A percentile compares a stretch with the other conserved stretches of the same genome.
These are phyloP conservation scores for Heliothis peltigera DNA, from an alignment of 2,888 invertebrate species.

Conservation along the genomic window DNA sequence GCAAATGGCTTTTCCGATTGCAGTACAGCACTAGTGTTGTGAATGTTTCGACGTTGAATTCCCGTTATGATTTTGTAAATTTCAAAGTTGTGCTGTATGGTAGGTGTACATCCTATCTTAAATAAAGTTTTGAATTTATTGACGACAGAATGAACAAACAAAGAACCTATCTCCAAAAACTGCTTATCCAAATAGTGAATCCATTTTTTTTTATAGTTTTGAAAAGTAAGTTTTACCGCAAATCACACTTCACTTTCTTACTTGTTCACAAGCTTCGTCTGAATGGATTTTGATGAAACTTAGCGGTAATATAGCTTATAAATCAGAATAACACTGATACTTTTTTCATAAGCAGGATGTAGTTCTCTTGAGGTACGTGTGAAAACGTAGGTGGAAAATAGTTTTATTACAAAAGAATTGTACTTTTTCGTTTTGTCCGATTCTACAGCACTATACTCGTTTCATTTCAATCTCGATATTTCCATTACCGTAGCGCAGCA, in stretches of 20 bases:
- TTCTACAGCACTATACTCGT: background rate
- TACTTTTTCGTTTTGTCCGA: background rate
- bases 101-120: background rate
- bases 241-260: background rate
- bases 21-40: constrained; percentile 52
- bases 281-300: no score
- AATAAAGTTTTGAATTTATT: constrained; percentile 4
- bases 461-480: constrained; percentile 37
- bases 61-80: constrained; percentile 46
- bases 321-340: no score
- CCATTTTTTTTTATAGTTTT: background rate
- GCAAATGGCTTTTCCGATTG: constrained; percentile 78
- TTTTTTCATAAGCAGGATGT: no score
- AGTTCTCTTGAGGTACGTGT: no score
- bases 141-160: background rate
- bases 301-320: no score
- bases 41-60: constrained; percentile 48
- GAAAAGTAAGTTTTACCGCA: no score
- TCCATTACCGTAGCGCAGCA: constrained; percentile 33
- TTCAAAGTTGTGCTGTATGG: constrained; percentile 8
- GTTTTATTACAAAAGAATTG: background rate
- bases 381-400: no score
- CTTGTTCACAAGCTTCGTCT: no score
- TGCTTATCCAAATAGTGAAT: constrained; percentile 2
- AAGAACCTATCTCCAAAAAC: background rate